These are phyloP conservation scores for Harpalus rufipes DNA, from an alignment of 2,888 invertebrate genomes.

Conservation along the genomic window DNA sequence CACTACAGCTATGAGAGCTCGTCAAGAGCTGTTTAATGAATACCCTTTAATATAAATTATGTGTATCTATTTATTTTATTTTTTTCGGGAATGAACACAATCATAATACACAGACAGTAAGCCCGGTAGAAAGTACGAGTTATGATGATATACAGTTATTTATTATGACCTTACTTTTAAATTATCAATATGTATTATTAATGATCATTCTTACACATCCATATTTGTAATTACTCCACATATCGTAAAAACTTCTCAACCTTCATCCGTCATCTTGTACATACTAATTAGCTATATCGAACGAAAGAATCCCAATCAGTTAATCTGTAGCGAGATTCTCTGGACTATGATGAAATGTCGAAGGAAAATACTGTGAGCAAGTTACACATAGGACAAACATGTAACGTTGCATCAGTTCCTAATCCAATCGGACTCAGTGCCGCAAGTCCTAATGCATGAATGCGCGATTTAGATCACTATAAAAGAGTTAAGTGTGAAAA, in stretches of 20 bases:
- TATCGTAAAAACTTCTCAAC: not conserved
- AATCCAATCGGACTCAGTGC: conserved; percentile 55
- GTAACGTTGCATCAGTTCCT: conserved; percentile 40
- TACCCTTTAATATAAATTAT: too few species aligned
- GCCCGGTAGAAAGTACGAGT: too few species aligned
- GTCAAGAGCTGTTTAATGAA: too few species aligned
- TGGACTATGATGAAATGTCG: conserved; percentile 54
- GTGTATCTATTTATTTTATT: too few species aligned
- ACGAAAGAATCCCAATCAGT: conserved; percentile 35
- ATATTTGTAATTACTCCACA: not conserved
- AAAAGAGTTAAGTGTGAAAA: conserved; percentile 15
- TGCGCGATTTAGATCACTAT: conserved; percentile 29
- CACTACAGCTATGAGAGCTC: too few species aligned
- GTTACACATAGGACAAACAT: conserved; percentile 22
- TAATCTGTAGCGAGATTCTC: conserved; percentile 23
- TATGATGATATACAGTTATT: not conserved
- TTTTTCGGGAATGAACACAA: too few species aligned
- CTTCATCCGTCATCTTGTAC: not conserved
- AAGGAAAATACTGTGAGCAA: conserved; percentile 32
- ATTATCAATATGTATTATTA: not conserved
- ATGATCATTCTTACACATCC: not conserved
- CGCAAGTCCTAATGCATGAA: not conserved
- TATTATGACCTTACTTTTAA: not conserved
- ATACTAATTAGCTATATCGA: conserved; percentile 33
- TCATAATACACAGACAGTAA: too few species aligned